Evolutionary conservation across 2,888 invertebrate genomes (phyloP).

Genomic region (Orthonychiurus folsomi): DNA sequence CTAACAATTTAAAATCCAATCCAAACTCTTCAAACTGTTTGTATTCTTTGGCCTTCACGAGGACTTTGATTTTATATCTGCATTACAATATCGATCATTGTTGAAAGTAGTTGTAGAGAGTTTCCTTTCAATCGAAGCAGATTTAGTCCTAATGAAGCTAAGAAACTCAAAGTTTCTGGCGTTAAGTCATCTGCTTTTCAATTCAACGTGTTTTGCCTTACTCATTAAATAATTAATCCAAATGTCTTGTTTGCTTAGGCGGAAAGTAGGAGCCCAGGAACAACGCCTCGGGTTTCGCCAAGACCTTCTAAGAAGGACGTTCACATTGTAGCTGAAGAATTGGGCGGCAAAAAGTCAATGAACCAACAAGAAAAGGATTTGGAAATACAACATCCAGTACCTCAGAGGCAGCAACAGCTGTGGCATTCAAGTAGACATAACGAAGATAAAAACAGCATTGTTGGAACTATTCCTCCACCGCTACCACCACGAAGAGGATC

Average conservation of each 20-base stretch:
- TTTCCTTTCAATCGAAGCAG: too few relatives aligned
- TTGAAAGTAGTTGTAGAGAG: too few relatives aligned
- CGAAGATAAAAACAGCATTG: neutral
- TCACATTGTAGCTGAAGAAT: neutral
- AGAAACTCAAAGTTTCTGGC: too few relatives aligned
- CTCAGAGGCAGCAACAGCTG: neutral
- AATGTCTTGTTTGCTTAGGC: conserved; percentile 45
- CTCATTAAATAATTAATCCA: too few relatives aligned
- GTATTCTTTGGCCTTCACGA: too few relatives aligned
- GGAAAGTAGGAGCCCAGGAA: conserved; percentile 50
- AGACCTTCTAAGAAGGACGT: conserved; percentile 40
- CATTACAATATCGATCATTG: too few relatives aligned
- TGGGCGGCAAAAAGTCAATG: neutral
- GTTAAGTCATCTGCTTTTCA: too few relatives aligned
- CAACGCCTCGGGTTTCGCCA: conserved; percentile 54
- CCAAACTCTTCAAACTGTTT: too few relatives aligned
- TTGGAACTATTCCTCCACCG: conserved; percentile 22
- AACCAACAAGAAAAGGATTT: neutral
- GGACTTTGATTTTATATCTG: too few relatives aligned
- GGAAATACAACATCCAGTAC: neutral
- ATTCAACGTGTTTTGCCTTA: too few relatives aligned
- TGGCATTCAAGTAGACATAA: neutral
- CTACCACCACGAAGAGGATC: conserved; percentile 34
- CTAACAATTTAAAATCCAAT: too few relatives aligned
- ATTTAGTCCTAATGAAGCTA: too few relatives aligned